phyloP scores from a whole-genome alignment of 1,140 invertebrate genomes.

The Papilio aristodemus region DNA sequence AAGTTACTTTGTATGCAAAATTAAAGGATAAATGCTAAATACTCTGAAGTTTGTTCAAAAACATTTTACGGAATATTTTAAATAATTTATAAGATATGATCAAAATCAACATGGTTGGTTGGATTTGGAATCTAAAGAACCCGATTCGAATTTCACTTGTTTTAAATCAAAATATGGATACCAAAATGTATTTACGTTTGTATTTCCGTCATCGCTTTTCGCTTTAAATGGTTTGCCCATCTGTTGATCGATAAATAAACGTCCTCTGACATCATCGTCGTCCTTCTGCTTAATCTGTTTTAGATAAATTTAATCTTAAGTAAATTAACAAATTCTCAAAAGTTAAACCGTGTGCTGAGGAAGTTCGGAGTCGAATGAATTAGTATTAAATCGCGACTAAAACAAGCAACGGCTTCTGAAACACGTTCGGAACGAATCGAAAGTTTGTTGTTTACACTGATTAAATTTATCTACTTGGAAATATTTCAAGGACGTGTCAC shows the following conservation, averaged over 20 bases:
- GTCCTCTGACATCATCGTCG: background rate
- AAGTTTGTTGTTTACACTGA: constrained; percentile 2
- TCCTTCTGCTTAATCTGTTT: background rate
- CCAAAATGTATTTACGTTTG: no score
- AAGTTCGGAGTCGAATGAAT: constrained; percentile 2
- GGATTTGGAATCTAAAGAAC: background rate
- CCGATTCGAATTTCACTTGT: no score
- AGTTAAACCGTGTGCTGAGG: background rate
- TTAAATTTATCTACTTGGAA: constrained; percentile 1
- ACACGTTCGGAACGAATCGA: constrained; percentile 13
- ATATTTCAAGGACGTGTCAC: background rate
- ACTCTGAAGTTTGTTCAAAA: background rate
- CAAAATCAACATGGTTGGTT: constrained; percentile 6
- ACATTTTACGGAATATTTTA: background rate
- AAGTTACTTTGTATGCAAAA: constrained; percentile 19
- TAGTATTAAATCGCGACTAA: constrained; percentile 3
- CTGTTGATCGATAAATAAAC: no score
- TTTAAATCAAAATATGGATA: no score
- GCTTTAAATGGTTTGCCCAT: no score
- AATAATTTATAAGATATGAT: background rate
- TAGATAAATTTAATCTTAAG: background rate
- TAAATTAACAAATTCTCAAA: background rate
- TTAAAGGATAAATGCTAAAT: constrained; percentile 18
- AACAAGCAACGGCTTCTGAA: background rate
- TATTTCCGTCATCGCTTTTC: no score